Evolutionary conservation across 2,797 vertebrate genomes (phyloP).

Genomic region (Alectoris magna): DNA sequence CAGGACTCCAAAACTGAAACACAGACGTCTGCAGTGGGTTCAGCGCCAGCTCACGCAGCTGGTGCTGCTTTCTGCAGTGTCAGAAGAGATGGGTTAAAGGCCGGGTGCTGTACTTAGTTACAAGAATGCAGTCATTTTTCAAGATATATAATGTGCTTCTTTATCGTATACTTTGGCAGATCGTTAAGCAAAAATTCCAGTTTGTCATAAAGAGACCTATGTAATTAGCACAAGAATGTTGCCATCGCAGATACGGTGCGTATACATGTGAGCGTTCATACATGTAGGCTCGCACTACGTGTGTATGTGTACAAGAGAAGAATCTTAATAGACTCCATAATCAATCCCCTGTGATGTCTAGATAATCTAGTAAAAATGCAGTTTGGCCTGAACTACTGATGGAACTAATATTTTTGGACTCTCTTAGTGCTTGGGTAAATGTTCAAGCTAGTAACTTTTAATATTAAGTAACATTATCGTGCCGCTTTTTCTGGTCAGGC

Average conservation of each 20-base stretch:
- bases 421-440: not conserved
- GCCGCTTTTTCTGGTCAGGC: not conserved
- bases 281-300: fast-evolving
- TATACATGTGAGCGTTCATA: fast-evolving
- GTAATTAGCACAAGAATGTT: not conserved
- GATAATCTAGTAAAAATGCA: not conserved
- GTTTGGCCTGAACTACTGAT: not conserved
- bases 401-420: not conserved
- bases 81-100: not conserved
- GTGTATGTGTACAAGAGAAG: not conserved
- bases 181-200: not conserved
- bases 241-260: fast-evolving
- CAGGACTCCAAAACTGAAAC: not conserved
- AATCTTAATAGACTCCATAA: not conserved
- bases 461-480: not conserved
- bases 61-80: not conserved
- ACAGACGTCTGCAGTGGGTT: not conserved
- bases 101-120: not conserved
- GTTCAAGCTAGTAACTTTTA: not conserved
- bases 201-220: not conserved
- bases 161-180: not conserved
- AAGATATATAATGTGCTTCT: not conserved
- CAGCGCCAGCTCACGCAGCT: not conserved
- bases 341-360: not conserved
- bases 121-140: not conserved